Conservation (phyloP, 2,113 vertebrate species). For the Silurus glanis region DNA sequence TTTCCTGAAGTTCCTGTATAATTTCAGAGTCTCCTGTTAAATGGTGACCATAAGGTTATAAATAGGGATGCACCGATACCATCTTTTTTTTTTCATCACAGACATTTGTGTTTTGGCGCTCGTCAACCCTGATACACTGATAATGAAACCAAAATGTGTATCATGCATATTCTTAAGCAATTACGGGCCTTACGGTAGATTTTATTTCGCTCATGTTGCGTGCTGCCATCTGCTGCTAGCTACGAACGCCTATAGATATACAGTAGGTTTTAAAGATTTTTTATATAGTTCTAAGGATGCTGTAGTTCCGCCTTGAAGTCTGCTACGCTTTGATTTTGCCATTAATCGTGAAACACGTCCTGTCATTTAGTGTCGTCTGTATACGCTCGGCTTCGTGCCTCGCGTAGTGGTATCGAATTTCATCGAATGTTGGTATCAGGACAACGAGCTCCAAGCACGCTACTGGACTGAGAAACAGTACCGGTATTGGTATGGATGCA, state of each 20-base stretch:
- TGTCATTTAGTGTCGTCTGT: neutral
- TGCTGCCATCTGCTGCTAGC: neutral
- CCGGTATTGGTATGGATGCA: neutral
- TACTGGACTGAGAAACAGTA: neutral
- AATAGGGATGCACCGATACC: conserved; percentile 1
- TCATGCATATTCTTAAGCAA: neutral
- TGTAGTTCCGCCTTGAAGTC: neutral
- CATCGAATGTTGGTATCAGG: neutral
- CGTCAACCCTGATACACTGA: neutral
- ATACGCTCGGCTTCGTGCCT: neutral
- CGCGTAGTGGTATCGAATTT: neutral
- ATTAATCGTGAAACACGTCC: neutral
- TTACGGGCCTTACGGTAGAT: neutral
- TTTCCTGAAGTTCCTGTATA: neutral
- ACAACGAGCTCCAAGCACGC: neutral
- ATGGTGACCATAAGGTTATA: neutral
- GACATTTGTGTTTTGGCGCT: neutral
- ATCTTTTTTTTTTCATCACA: neutral
- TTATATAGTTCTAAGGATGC: neutral
- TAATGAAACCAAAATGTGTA: neutral
- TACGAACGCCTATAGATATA: neutral
- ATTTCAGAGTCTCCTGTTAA: neutral
- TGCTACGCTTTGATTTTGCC: neutral
- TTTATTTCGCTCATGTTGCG: neutral
- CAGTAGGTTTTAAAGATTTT: neutral